Conservation (phyloP, 1,140 invertebrate genomes). For the Holotrichia oblita region DNA sequence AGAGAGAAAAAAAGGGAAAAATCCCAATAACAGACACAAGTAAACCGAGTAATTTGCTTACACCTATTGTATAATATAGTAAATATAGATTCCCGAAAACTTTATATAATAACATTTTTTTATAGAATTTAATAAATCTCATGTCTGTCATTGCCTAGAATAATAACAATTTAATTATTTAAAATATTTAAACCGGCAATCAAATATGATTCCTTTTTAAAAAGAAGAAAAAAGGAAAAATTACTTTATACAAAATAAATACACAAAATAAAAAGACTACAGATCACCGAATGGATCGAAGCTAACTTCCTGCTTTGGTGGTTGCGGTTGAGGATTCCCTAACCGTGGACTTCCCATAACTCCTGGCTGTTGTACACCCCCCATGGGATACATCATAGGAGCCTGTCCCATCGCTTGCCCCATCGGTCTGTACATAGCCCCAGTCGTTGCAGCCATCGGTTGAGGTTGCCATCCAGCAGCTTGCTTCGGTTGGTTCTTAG, state of each 20-base stretch:
- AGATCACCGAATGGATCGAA: constrained; percentile 61
- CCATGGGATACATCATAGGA: constrained; percentile 45
- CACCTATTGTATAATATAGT: neutral
- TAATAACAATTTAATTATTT: neutral
- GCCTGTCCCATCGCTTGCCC: constrained; percentile 46
- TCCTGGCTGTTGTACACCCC: constrained; percentile 46
- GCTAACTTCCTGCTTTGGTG: constrained; percentile 52
- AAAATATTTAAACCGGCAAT: neutral
- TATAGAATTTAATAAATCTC: constrained; percentile 2
- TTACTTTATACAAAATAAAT: constrained; percentile 38
- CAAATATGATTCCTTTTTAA: constrained; percentile 1
- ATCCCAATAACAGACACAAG: constrained; percentile 31
- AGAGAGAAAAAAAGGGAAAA: too few relatives aligned
- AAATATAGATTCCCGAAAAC: neutral
- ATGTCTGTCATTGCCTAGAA: constrained; percentile 5
- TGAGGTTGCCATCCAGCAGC: constrained; percentile 81
- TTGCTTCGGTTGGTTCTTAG: constrained; percentile 81
- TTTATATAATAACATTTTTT: neutral
- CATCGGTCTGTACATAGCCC: constrained; percentile 83
- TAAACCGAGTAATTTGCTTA: neutral
- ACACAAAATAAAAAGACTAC: constrained; percentile 49
- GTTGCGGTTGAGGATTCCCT: constrained; percentile 44
- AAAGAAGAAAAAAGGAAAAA: neutral
- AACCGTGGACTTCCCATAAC: constrained; percentile 55
- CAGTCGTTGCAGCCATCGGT: constrained; percentile 84